A percentile compares a stretch with the other conserved stretches of the same genome.
Conservation (phyloP, 2,113 vertebrate species). For the Agapornis roseicollis region DNA sequence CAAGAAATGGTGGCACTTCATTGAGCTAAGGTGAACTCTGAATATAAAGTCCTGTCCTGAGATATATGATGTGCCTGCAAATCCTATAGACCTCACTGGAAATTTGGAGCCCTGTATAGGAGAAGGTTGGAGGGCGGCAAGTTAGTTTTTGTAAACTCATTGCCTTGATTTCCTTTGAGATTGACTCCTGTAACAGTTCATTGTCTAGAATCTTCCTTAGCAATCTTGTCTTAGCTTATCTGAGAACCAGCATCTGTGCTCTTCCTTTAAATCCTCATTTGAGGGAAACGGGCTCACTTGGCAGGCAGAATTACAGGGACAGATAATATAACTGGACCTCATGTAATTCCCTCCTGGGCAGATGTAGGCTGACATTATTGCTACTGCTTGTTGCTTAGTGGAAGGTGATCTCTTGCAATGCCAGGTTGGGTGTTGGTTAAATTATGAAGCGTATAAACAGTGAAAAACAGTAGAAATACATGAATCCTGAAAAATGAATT, state of each 20-base stretch:
- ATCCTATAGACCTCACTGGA: not conserved
- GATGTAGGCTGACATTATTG: not conserved
- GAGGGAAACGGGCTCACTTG: conserved; percentile 6
- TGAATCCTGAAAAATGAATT: not conserved
- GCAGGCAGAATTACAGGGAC: conserved; percentile 16
- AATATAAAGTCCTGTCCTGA: not conserved
- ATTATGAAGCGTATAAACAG: not conserved
- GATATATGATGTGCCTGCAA: not conserved
- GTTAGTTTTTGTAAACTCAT: not conserved
- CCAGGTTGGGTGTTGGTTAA: not conserved
- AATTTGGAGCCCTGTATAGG: not conserved
- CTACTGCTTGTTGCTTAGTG: not conserved
- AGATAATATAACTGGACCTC: conserved; percentile 47
- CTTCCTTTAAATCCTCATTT: conserved; percentile 31
- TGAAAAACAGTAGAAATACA: not conserved
- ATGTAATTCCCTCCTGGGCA: not conserved
- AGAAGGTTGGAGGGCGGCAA: not conserved
- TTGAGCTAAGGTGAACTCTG: not conserved
- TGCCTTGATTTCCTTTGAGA: conserved; percentile 9
- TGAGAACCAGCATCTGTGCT: not conserved
- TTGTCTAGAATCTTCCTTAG: not conserved
- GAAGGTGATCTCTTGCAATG: not conserved
- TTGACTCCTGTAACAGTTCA: not conserved
- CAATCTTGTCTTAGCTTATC: not conserved
- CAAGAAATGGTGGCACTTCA: not conserved